Base-by-base conservation (phyloP, 2,113 vertebrate species). In the Anas platyrhynchos region DNA sequence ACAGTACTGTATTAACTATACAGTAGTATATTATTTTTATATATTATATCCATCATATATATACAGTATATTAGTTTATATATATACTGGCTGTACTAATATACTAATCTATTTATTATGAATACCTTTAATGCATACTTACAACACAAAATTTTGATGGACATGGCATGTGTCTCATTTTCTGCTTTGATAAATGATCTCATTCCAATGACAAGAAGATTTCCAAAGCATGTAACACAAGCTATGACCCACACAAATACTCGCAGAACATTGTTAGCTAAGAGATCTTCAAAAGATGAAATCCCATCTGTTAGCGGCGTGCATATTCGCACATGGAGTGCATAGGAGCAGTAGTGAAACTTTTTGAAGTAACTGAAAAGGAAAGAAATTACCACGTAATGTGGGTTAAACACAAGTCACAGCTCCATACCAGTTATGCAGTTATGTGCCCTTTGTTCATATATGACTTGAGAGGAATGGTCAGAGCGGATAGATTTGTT, bases 91-190 rank as follows among this genome's bases (percentile, higher is more conserved):
- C 41, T 66, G 20, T 36, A 43, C 50, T 74, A 59, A 74, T 52
- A 3, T 43, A 22, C 9, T 58, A 50, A 54, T 61, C 3, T 34
- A 10, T 41, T 22, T 48, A 14, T 62, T 62, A 34, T 41, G 4
- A 48, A 12, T 41, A 55, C 6, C 58, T 36, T 41, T 50, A 46
- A 88, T 88, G 38, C 34, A 75, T 96, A 96, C 96, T 97, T 97
- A 96, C 98, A 99, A 93, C 98, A 99, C 50, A 99, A 97, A 88
- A 98, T 98, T 97, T 99, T 99, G 96, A 99, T 98, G 97, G 98
- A 98, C 87, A 94, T 97, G 13, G 98, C 98, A 25, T 98, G 98
- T 43, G 95, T 98, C 65, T 97, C 98, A 84, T 99, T 99, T 97
- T 99, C 98, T 6, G 98, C 98, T 86, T 97, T 97, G 90, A 99